phyloP scores from a whole-genome alignment of 2,113 vertebrate genomes.

The Polyodon spathula region DNA sequence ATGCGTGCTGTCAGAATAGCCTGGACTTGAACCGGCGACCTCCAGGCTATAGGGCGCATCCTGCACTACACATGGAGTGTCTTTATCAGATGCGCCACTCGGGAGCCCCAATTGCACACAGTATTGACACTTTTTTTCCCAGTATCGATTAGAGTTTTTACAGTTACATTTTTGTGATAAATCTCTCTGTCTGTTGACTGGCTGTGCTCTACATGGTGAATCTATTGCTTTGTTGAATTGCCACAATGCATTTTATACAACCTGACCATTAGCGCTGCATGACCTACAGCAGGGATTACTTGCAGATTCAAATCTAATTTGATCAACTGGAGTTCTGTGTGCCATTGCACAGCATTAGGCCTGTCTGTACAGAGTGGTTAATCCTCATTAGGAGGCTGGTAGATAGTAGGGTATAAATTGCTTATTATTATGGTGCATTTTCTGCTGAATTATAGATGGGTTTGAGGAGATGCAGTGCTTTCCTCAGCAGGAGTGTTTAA shows the following conservation, averaged over 20 bases:
- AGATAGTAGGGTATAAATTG: not conserved
- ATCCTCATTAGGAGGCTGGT: not conserved
- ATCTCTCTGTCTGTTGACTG: conserved; percentile 61
- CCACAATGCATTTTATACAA: conserved; percentile 61
- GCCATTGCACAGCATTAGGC: conserved; percentile 37
- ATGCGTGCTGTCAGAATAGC: too few relatives aligned
- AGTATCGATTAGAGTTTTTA: not conserved
- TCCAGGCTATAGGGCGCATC: too few relatives aligned
- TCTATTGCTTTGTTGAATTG: conserved; percentile 61
- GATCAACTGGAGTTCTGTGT: not conserved
- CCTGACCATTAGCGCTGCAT: conserved; percentile 48
- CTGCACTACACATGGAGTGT: too few relatives aligned
- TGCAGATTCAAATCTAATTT: conserved; percentile 36
- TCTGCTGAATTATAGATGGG: not conserved
- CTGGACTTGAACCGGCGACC: too few relatives aligned
- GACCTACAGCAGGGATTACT: conserved; percentile 48
- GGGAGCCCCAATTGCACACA: too few relatives aligned
- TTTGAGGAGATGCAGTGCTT: too few relatives aligned
- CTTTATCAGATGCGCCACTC: too few relatives aligned
- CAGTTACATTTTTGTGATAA: conserved; percentile 50
- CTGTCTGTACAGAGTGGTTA: conserved; percentile 20
- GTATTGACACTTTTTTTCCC: too few relatives aligned
- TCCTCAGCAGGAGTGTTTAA: too few relatives aligned
- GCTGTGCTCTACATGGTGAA: conserved; percentile 62
- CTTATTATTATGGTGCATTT: not conserved